Evolutionary conservation across 2,113 vertebrate species (phyloP).

Genomic region (Rynchops niger): DNA sequence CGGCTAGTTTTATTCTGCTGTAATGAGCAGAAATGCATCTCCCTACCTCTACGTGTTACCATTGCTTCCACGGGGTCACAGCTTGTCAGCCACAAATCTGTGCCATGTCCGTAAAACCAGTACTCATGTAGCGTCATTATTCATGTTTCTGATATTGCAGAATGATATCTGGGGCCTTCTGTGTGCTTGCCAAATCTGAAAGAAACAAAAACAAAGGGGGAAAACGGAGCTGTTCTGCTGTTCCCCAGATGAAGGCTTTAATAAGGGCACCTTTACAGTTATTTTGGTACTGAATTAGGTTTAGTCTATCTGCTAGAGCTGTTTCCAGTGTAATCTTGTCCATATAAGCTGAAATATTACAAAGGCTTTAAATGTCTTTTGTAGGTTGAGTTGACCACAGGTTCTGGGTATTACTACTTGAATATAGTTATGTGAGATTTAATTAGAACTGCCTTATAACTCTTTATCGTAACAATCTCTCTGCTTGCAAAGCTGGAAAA

Average conservation of each 20-base stretch:
- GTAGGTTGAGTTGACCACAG: not conserved
- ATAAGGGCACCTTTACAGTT: not conserved
- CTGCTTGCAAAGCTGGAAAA: not conserved
- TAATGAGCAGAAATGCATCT: not conserved
- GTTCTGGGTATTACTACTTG: not conserved
- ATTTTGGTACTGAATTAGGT: not conserved
- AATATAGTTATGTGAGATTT: not conserved
- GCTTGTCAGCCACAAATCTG: not conserved
- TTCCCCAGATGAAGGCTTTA: not conserved
- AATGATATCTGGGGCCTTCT: not conserved
- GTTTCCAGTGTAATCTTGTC: not conserved
- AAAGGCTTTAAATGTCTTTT: not conserved
- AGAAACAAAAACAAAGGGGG: not conserved
- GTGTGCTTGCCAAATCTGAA: not conserved
- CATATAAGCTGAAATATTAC: not conserved
- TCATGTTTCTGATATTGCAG: not conserved
- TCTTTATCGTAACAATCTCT: slow-evolving; percentile 48
- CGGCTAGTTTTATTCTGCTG: not conserved
- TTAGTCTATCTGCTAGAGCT: not conserved
- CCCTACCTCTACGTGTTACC: not conserved
- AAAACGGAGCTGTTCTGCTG: not conserved
- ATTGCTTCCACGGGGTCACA: not conserved
- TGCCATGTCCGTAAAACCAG: not conserved
- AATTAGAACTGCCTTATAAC: slow-evolving; percentile 26
- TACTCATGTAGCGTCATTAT: not conserved